Conservation (phyloP, 1,140 invertebrate genomes). For the Cyclina sinensis region DNA sequence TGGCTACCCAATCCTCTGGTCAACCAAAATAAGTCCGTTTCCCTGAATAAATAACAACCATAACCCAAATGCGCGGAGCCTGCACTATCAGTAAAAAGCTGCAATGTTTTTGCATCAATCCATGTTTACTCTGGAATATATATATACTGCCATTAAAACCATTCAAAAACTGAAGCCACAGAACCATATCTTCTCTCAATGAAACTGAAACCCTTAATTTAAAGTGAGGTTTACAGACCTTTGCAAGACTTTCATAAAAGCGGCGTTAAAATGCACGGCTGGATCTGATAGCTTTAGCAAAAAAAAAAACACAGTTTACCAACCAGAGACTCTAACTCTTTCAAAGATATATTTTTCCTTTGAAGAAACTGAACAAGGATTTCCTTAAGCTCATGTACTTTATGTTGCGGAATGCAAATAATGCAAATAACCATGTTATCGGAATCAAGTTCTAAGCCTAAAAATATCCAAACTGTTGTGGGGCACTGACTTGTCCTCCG, state of each 20-base stretch:
- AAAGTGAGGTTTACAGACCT: constrained; percentile 12
- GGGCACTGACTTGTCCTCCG: constrained; percentile 5
- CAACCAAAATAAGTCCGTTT: constrained; percentile 32
- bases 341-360: neutral
- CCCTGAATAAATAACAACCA: constrained; percentile 11
- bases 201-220: neutral
- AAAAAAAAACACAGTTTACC: constrained; percentile 11
- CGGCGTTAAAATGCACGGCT: constrained; percentile 40
- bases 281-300: neutral
- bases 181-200: constrained; percentile 41
- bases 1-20: neutral
- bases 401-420: constrained; percentile 13
- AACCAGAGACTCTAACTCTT: constrained; percentile 25
- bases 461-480: neutral
- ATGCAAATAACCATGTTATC: neutral
- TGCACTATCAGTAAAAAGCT: constrained; percentile 48
- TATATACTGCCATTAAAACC: constrained; percentile 43
- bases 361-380: neutral
- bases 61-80: neutral
- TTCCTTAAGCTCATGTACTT: neutral
- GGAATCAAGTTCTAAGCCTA: constrained; percentile 35
- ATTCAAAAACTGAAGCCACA: constrained; percentile 59
- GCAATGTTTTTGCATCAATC: neutral
- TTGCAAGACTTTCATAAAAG: constrained; percentile 40
- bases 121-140: constrained; percentile 19